Evolutionary conservation across 2,113 vertebrate genomes (phyloP).

Genomic region (Daphoenositta chrysoptera): DNA sequence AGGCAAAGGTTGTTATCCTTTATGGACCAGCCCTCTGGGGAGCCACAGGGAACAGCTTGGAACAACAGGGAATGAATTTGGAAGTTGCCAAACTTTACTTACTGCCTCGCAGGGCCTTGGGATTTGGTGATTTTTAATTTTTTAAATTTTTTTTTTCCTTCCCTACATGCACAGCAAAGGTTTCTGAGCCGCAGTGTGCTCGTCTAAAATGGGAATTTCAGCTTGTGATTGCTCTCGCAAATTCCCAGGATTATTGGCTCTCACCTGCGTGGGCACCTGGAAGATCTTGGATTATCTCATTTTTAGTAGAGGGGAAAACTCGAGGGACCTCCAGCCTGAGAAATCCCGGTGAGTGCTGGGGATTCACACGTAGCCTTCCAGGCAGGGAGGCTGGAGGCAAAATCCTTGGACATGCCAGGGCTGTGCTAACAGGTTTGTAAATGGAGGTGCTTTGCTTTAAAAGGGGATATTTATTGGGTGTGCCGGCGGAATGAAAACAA

Average conservation of each 20-base stretch:
- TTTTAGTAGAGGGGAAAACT: background rate
- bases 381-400: background rate
- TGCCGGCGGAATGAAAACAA: constrained; percentile 44
- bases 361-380: background rate
- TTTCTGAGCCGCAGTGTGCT: background rate
- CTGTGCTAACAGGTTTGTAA: background rate
- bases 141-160: background rate
- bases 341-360: background rate
- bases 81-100: constrained; percentile 60
- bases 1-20: constrained; percentile 66
- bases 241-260: background rate
- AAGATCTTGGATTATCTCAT: background rate
- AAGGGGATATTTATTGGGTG: constrained; percentile 48
- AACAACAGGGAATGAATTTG: constrained; percentile 12
- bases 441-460: constrained; percentile 15
- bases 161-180: background rate
- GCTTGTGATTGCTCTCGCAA: background rate
- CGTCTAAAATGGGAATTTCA: background rate
- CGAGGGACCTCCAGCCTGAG: background rate
- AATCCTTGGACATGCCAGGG: background rate
- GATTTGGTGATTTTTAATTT: background rate
- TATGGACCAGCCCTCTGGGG: constrained; percentile 64
- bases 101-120: background rate
- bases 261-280: background rate
- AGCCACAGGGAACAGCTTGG: constrained; percentile 47